Evolutionary conservation across 2,888 invertebrate species (phyloP), one percentile per base, ranked within the genome.

Genomic region (Eumacrocentrus americanus): DNA sequence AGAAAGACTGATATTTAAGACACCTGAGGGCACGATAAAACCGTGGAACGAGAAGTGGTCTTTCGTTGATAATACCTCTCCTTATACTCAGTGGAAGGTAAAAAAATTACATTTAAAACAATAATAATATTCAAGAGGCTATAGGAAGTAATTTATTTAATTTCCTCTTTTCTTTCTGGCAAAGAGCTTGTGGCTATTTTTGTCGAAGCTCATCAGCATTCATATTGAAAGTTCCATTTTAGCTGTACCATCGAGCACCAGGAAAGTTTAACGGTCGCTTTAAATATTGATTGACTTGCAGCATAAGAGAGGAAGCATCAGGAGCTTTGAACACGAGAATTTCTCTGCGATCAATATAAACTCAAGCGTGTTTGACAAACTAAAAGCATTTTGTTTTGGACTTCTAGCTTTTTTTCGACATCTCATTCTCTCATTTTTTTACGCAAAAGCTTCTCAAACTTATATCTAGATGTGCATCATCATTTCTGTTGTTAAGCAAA

Each of bases 1-100:
- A n/a, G 75, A 76, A 38, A 72, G 74, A n/a, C 61, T 75, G 50
- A 73, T 76, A 57, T 75, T 77, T 61, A 75, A 75, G 60, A 74
- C 76, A 9, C 75, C 78, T 0, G 74, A 75, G 37, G 75, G 74
- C 18, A 77, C 78, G 58, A 75, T 74, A 64, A 81, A 82, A 62
- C 82, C 84, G 38, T 88, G 88, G 88, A 85, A 86, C 71, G 85
- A 85, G 50, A 84, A 86, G 63, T 88, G 88, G 88, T 86, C 88
- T 9, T 88, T 87, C 73, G 85, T 86, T 44, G 87, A 88, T 29
- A 29, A 29, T 76, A 84, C 87, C 34, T 86, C 88, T 23, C 86
- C 87, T 14, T 87, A 87, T 76, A 86, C 87, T 74, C 87, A 87
- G 78, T 88, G 88, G 88, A 86, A 86, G 81, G 88, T 88, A 77